Base-by-base conservation (phyloP, 2,113 vertebrate species). In the Penelope pileata region DNA sequence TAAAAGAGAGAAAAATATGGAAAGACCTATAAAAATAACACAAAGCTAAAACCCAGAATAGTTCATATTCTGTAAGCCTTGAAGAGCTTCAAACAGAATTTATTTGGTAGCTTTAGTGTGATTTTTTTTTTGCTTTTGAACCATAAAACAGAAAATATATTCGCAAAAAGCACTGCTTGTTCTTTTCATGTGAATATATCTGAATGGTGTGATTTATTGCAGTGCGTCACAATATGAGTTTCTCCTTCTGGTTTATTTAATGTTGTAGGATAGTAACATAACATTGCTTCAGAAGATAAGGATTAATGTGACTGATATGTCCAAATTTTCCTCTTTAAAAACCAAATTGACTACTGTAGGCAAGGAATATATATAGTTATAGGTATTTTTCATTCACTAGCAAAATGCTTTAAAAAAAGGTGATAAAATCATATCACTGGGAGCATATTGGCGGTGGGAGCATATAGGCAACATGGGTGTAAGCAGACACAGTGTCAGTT, bases 71-170 rank as follows among this genome's bases (percentile, higher is more conserved):
- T 58, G 0, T 60, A 66, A 91, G 12, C 34, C 58, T 79, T 69
- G 75, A 90, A 95, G 45, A 91, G n/a, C 40, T 91, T 93, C 16
- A 48, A n/a, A 79, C 16, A 76, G 36, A 88, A 89, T 89, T 89
- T 89, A 42, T 86, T 93, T 74, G 32, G 51, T 64, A 75, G 27
- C 5, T 1, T 58, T 77, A 82, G 36, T 69, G 23, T 22, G 62
- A 16, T 74, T 91, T 68, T 43, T 68, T 73, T 92, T 70, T n/a
- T n/a, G n/a, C n/a, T n/a, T 42, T 7, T 3, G 69, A 83, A 87
- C 73, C 47, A 40, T 17, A 68, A 73, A 84, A 18, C 50, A 43
- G 30, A 74, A 90, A 91, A 80, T 23, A 21, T 10, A 24, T 86
- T 76, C 79, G 23, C 56, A 56, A 75, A 83, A 91, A 19, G 3